These are phyloP conservation scores for Lasioglossum calceatum DNA, from an alignment of 2,888 invertebrate genomes.

Conservation along the genomic window DNA sequence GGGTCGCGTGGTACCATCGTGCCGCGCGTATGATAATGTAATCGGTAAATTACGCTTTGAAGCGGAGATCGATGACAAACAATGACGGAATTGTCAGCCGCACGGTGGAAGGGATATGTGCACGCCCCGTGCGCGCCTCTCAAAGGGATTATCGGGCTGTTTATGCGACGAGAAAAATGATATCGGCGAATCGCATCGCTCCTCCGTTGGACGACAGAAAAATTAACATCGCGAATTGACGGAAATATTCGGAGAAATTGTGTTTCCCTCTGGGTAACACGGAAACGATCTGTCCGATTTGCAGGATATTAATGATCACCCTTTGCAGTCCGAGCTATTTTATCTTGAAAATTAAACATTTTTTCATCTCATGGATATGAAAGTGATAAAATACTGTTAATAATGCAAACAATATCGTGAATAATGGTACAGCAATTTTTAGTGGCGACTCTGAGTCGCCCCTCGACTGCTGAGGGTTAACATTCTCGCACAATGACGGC, in stretches of 20 bases:
- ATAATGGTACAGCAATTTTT: too few species aligned
- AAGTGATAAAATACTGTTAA: too few species aligned
- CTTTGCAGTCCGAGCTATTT: too few species aligned
- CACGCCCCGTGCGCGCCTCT: background rate
- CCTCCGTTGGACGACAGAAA: background rate
- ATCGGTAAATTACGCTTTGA: conserved; percentile 39
- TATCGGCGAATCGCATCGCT: background rate
- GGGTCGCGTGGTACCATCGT: conserved; percentile 33
- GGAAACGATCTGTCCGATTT: background rate
- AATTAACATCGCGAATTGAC: background rate
- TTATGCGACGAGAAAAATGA: conserved; percentile 6
- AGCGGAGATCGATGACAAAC: conserved; percentile 23
- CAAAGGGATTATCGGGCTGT: conserved; percentile 5
- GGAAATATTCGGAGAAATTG: background rate
- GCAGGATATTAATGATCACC: background rate
- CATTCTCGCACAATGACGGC: background rate
- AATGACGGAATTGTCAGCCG: conserved; percentile 16
- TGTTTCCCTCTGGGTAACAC: background rate
- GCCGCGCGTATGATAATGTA: conserved; percentile 28
- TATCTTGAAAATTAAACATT: too few species aligned
- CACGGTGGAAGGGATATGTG: background rate
- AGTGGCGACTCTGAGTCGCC: too few species aligned
- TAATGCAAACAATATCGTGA: too few species aligned
- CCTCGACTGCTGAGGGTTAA: background rate
- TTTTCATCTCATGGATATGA: too few species aligned